These are phyloP conservation scores for Brachyalestes nurse DNA, from an alignment of 2,797 vertebrate species.

Conservation along the genomic window DNA sequence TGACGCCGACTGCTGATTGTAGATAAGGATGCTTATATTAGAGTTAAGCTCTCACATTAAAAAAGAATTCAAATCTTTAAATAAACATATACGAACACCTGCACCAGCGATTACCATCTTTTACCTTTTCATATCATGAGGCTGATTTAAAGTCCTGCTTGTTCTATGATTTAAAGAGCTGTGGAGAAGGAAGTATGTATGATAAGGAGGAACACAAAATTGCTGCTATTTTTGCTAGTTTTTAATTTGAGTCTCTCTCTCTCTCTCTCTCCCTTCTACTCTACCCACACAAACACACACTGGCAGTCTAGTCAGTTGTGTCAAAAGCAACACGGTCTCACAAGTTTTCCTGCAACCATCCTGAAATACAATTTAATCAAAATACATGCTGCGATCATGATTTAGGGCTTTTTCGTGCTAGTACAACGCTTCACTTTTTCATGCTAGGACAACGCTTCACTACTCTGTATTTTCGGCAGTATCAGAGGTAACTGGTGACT, in stretches of 20 bases:
- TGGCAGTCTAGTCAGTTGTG: too few relatives aligned
- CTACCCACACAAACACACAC: too few relatives aligned
- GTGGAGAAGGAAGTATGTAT: slow-evolving; percentile 34
- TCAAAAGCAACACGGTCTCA: too few relatives aligned
- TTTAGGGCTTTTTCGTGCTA: too few relatives aligned
- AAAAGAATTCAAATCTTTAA: slow-evolving; percentile 21
- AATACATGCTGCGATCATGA: too few relatives aligned
- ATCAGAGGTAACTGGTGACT: too few relatives aligned
- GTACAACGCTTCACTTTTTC: too few relatives aligned
- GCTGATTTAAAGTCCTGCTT: slow-evolving; percentile 14
- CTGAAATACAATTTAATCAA: too few relatives aligned
- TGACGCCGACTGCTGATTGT: background rate
- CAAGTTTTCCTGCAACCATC: too few relatives aligned
- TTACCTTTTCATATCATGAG: slow-evolving; percentile 42
- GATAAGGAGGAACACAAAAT: slow-evolving; percentile 20
- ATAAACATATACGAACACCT: slow-evolving; percentile 33
- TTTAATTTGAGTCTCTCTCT: slow-evolving; percentile 60
- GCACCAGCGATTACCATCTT: slow-evolving; percentile 12
- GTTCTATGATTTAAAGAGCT: slow-evolving; percentile 32
- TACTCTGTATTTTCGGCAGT: too few relatives aligned
- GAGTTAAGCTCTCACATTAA: background rate
- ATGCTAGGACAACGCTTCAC: too few relatives aligned
- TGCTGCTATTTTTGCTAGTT: slow-evolving; percentile 65
- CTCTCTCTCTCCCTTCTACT: background rate
- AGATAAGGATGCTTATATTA: slow-evolving; percentile 38